phyloP scores from a whole-genome alignment of 1,140 invertebrate species.

The Microplitis mediator region DNA sequence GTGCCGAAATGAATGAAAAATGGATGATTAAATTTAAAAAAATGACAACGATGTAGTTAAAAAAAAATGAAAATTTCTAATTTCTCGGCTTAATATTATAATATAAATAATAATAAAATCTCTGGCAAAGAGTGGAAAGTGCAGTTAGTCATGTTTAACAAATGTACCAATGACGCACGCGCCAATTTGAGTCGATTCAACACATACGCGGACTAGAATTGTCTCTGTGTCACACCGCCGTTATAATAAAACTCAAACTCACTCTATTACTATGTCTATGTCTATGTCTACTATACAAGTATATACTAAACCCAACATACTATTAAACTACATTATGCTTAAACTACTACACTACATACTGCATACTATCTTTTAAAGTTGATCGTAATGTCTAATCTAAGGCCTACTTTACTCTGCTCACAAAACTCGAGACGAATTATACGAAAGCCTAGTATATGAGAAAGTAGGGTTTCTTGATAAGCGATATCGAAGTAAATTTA shows the following conservation, averaged over 20 bases:
- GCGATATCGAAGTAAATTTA: background rate
- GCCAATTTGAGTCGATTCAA: slow-evolving; percentile 31
- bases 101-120: background rate
- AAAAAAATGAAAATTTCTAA: background rate
- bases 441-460: background rate
- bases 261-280: too few species aligned
- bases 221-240: slow-evolving; percentile 1
- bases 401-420: background rate
- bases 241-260: background rate
- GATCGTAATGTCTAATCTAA: background rate
- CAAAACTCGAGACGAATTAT: background rate
- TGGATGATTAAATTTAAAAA: too few species aligned
- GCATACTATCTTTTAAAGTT: too few species aligned
- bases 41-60: too few species aligned
- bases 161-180: slow-evolving; percentile 35
- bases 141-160: slow-evolving; percentile 39
- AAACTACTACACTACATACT: background rate
- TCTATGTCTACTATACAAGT: too few species aligned
- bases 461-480: slow-evolving; percentile 17
- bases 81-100: background rate
- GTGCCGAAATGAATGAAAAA: too few species aligned
- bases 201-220: background rate
- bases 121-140: slow-evolving; percentile 31
- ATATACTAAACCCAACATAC: too few species aligned
- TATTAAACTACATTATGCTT: too few species aligned